Evolutionary conservation across 2,888 invertebrate species (phyloP).

Genomic region (Brassicogethes aeneus): DNA sequence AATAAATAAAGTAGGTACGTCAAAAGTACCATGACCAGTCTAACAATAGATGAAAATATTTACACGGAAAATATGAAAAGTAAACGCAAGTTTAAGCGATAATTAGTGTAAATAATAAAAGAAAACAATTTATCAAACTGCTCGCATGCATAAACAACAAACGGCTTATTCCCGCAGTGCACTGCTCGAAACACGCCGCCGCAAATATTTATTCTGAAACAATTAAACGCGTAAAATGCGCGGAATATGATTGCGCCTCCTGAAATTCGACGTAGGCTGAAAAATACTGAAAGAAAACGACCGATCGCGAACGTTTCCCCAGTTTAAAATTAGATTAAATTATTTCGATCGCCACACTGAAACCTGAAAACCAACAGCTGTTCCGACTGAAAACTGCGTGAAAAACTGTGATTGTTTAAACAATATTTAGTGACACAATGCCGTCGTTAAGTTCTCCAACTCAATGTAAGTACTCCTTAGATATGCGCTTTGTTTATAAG

Average conservation of each 20-base stretch:
- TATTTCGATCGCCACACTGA: constrained; percentile 19
- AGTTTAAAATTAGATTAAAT: constrained; percentile 36
- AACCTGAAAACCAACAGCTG: constrained; percentile 18
- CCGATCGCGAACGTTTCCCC: constrained; percentile 19
- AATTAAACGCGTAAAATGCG: not conserved
- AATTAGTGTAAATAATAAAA: no score
- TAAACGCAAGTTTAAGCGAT: no score
- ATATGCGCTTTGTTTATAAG: no score
- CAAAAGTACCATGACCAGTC: no score
- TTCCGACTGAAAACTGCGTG: constrained; percentile 2
- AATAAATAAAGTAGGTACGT: no score
- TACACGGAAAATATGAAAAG: no score
- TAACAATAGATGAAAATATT: no score
- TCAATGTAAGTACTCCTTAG: constrained; percentile 25
- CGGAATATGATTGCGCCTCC: constrained; percentile 2
- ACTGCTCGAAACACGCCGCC: no score
- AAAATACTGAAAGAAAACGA: constrained; percentile 14
- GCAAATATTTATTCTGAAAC: no score
- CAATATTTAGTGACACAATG: constrained; percentile 13
- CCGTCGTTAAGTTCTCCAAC: constrained; percentile 29
- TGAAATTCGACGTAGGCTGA: constrained; percentile 14
- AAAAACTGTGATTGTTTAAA: constrained; percentile 1
- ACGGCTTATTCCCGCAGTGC: no score
- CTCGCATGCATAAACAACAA: no score
- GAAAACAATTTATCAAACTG: no score